Conservation (phyloP, 2,888 invertebrate genomes). For the Pseudococcus viburni region DNA sequence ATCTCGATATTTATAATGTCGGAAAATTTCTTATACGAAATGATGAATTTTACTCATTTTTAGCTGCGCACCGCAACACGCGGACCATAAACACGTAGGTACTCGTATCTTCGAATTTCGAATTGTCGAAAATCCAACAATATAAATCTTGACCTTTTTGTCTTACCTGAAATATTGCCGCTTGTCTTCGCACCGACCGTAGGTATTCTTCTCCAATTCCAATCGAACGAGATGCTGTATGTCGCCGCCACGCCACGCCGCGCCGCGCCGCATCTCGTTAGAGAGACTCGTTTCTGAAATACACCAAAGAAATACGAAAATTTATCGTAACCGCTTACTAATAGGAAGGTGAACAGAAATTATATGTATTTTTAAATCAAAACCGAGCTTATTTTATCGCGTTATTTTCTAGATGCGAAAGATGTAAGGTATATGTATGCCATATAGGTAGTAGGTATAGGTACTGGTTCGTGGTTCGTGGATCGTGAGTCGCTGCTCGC, state of each 20-base stretch:
- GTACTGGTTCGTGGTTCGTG: too few species aligned
- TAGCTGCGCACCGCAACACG: background rate
- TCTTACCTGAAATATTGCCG: slow-evolving; percentile 23
- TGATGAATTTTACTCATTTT: slow-evolving; percentile 35
- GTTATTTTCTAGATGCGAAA: too few species aligned
- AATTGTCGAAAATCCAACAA: background rate
- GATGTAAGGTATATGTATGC: too few species aligned
- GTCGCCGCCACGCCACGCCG: background rate
- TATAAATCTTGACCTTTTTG: slow-evolving; percentile 25
- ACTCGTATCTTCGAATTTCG: background rate
- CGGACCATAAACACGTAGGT: background rate
- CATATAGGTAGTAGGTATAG: too few species aligned
- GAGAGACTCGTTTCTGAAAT: too few species aligned
- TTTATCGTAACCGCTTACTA: too few species aligned
- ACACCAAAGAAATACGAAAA: too few species aligned
- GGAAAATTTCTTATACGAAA: slow-evolving; percentile 10
- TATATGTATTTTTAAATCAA: too few species aligned
- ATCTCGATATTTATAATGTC: background rate
- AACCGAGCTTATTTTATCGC: too few species aligned
- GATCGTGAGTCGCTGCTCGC: too few species aligned
- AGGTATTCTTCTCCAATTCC: background rate
- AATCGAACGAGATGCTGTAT: slow-evolving; percentile 6
- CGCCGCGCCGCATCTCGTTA: too few species aligned
- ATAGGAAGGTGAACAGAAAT: too few species aligned
- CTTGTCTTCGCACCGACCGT: background rate